Base-by-base conservation (phyloP, 2,113 vertebrate genomes). In the Toxotes jaculatrix region DNA sequence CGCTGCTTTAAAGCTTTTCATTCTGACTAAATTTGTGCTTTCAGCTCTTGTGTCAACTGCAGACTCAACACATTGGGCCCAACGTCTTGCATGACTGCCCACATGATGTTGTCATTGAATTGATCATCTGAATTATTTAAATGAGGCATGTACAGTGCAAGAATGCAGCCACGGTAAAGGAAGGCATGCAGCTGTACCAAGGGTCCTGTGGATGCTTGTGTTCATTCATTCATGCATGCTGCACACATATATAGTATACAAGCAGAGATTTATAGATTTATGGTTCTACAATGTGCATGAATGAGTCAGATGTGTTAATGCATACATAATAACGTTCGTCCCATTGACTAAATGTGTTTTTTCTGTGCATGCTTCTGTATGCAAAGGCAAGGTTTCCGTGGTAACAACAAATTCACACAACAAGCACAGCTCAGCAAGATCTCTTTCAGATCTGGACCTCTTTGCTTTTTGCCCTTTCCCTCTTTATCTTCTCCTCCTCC, bases 71-170 rank as follows among this genome's bases (percentile, higher is more conserved):
- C 42, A 19, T 27, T 38, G 38, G 47, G 9, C 56, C 42, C 7
- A 27, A 36, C 21, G 5, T 65, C 31, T 21, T 17, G 64, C 76
- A 60, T 43, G 42, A 51, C 8, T 36, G 56, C 42, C 23, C 65
- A 31, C 64, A 36, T 49, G 59, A 81, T 42, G 64, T 81, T 10
- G 45, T 71, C 77, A 40, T 49, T 36, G 74, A 82, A 87, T 77
- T 55, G 71, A 90, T 87, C 31, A 38, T 27, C 4, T 92, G 55
- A 91, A 89, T 90, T 72, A 92, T 89, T 89, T 4, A 89, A 66
- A 68, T 12, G 31, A 70, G 61, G 53, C 31, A 27, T 62, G 57
- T 27, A 19, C 45, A 75, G 53, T 7, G 40, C 16, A 23, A 27
- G 38, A 13, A 3, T 43, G 55, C 73, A 45, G 42, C 43, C 7